These are phyloP conservation scores for Cisticola juncidis DNA, from an alignment of 2,113 vertebrate genomes.

Conservation along the genomic window DNA sequence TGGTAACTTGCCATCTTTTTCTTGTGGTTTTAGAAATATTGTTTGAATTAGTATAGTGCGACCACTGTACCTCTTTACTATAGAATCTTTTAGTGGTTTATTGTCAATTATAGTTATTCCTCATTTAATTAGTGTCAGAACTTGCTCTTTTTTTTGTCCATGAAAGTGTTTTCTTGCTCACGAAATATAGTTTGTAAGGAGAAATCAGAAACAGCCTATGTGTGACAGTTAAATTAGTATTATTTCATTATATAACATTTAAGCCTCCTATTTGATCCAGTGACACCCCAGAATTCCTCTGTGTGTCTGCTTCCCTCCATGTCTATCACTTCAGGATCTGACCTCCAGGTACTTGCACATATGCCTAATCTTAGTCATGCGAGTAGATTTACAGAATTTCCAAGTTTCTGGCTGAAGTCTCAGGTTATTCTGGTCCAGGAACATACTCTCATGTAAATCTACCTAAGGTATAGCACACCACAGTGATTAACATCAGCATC, in stretches of 20 bases:
- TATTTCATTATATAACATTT: neutral
- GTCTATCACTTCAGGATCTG: neutral
- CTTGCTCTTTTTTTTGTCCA: neutral
- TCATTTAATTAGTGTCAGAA: neutral
- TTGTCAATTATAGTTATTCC: neutral
- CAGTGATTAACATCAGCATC: neutral
- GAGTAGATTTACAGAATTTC: neutral
- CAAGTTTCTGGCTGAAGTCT: neutral
- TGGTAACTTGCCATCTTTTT: neutral
- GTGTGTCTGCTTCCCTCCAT: neutral
- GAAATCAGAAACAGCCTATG: neutral
- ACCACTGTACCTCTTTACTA: neutral
- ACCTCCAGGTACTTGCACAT: neutral
- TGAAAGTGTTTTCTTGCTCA: neutral
- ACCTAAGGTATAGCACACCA: neutral
- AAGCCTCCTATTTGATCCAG: neutral
- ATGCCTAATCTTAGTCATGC: neutral
- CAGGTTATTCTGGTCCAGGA: neutral
- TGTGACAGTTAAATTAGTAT: neutral
- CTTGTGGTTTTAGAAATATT: neutral
- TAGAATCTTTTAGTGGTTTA: neutral
- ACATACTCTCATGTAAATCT: neutral
- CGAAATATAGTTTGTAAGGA: neutral
- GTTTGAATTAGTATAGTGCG: neutral
- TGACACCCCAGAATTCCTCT: neutral